Base-by-base conservation (phyloP, 2,113 vertebrate genomes). In the Trichechus manatus region DNA sequence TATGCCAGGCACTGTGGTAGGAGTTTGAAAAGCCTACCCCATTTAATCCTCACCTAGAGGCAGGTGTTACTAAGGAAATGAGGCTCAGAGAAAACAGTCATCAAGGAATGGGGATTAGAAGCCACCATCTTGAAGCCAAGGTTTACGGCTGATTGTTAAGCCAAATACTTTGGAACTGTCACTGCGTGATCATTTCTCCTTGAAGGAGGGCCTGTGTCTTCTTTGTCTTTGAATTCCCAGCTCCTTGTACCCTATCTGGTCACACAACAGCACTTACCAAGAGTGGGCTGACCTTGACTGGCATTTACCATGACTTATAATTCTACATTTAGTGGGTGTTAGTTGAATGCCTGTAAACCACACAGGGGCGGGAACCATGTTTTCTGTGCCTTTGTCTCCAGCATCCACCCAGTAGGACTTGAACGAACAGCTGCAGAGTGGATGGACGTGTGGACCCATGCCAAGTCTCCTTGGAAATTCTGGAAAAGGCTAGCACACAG, bases 101-200 rank as follows among this genome's bases (percentile, higher is more conserved):
- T 9, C 15, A 13, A 6, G 13, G 64, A 47, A 13, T 36, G 8
- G 0, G 0, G n/a, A 1, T 19, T 10, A 22, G 74, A 44, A 15
- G 3, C 1, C 1, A 47, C 19, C 23, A 9, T 13, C 39, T 63
- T 25, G 63, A 36, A 17, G 74, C n/a, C 20, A 9, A 33, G 61
- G 20, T 0, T 0, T 15, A 31, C 1, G 0, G 19, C 50, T 39
- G 56, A 10, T 39, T 10, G 11, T 6, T 9, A 33, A 3, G 44
- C 29, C 13, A 33, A 25, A 39, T 31, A 5, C 0, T 5, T 19
- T 20, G 33, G 23, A 74, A 36, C 5, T 83, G 22, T 77, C 77
- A 7, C 11, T 6, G 8, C n/a, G 20, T 29, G 13, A 1, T 61
- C 22, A 1, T 9, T 10, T 7, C 14, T 11, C 1, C 47, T 33